Conservation (phyloP, 2,888 invertebrate genomes). For the Drosophila nr. fundita region DNA sequence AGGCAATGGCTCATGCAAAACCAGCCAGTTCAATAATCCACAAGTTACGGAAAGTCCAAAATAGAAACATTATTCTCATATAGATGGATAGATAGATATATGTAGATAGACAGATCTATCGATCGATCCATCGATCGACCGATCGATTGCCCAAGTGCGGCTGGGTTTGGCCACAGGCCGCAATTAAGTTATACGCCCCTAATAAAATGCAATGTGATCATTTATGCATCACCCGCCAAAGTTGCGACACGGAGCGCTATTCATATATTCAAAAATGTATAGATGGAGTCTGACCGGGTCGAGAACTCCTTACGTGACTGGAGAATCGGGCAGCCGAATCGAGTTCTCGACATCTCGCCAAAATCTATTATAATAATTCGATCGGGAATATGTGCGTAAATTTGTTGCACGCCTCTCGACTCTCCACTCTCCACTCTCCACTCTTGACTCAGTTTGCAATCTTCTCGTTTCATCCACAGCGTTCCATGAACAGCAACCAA, state of each 20-base stretch:
- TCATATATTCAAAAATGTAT: slow-evolving; percentile 84
- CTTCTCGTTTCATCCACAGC: slow-evolving; percentile 43
- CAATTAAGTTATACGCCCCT: slow-evolving; percentile 77
- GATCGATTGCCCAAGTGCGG: slow-evolving; percentile 13
- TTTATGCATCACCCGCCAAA: slow-evolving; percentile 80
- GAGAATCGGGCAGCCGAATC: background rate
- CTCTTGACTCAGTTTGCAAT: slow-evolving; percentile 16
- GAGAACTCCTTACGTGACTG: slow-evolving; percentile 71
- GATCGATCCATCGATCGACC: slow-evolving; percentile 10
- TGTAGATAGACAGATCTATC: slow-evolving; percentile 4
- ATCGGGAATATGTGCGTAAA: slow-evolving; percentile 58
- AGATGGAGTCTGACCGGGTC: slow-evolving; percentile 59
- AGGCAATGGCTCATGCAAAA: slow-evolving; percentile 65
- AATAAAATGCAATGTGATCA: slow-evolving; percentile 80
- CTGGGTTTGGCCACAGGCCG: slow-evolving; percentile 30
- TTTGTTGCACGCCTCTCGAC: slow-evolving; percentile 25
- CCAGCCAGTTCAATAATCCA: slow-evolving; percentile 58
- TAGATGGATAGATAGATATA: slow-evolving; percentile 20
- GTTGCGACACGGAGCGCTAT: slow-evolving; percentile 74
- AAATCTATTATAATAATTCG: slow-evolving; percentile 28
- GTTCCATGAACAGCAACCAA: slow-evolving; percentile 22
- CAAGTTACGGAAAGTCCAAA: slow-evolving; percentile 46
- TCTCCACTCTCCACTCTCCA: background rate
- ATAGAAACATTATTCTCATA: slow-evolving; percentile 36
- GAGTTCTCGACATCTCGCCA: slow-evolving; percentile 14